Conservation (phyloP, 2,888 invertebrate species). For the Apamea epomidion region DNA sequence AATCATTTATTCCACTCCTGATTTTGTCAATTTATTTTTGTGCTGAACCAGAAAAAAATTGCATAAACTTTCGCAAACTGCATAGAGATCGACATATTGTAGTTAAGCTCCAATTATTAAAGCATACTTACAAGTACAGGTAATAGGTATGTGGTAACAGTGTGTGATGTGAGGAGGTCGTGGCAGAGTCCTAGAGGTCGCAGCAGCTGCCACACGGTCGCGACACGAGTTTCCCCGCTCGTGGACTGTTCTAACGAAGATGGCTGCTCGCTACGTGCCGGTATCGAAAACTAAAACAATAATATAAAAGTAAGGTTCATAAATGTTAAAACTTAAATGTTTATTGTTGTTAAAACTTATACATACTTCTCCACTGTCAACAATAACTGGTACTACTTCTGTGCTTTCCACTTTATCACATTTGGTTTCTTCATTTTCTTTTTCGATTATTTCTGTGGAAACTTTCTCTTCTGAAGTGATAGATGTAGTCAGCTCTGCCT, state of each 20-base stretch:
- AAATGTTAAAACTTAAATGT: neutral
- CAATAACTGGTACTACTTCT: constrained; percentile 74
- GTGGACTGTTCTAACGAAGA: constrained; percentile 84
- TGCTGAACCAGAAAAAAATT: neutral
- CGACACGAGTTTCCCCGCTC: constrained; percentile 84
- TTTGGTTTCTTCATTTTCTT: constrained; percentile 80
- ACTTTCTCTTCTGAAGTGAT: constrained; percentile 85
- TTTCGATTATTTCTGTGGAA: constrained; percentile 83
- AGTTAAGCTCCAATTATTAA: neutral
- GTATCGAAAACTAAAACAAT: constrained; percentile 69
- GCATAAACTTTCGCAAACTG: neutral
- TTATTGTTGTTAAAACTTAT: neutral
- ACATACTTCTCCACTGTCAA: constrained; percentile 83
- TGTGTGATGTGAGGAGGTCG: constrained; percentile 96
- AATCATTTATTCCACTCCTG: constrained; percentile 4
- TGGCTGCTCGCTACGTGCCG: constrained; percentile 82
- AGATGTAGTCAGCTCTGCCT: constrained; percentile 85
- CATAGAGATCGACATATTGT: neutral
- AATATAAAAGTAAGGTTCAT: neutral
- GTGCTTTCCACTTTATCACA: constrained; percentile 75
- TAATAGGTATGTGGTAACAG: constrained; percentile 97
- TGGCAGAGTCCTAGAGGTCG: constrained; percentile 98
- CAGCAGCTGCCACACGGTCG: constrained; percentile 91
- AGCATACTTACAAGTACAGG: constrained; percentile 94
- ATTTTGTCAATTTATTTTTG: neutral